Evolutionary conservation across 2,113 vertebrate genomes (phyloP).

Genomic region (Smithornis capensis): DNA sequence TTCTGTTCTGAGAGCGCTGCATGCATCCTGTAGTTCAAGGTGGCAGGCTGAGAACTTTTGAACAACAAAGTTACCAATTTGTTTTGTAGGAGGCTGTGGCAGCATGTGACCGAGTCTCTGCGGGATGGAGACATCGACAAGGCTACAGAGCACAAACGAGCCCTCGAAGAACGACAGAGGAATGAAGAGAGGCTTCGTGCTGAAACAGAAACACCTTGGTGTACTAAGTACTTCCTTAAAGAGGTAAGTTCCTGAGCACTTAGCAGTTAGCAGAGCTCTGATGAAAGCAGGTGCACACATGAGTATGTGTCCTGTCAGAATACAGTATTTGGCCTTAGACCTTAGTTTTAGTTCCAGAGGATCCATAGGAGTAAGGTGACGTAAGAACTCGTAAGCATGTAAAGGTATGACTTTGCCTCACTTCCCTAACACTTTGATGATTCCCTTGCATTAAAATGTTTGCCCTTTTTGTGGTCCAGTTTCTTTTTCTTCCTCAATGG

Average conservation of each 20-base stretch:
- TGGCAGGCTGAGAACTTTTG: neutral
- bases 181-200: conserved; percentile 87
- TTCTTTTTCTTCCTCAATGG: neutral
- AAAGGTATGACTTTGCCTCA: neutral
- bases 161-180: conserved; percentile 91
- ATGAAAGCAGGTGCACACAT: neutral
- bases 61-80: neutral
- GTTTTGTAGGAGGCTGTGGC: conserved; percentile 86
- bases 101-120: conserved; percentile 88
- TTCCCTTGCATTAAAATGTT: neutral
- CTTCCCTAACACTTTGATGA: neutral
- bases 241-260: conserved; percentile 76
- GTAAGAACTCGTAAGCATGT: neutral
- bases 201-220: conserved; percentile 88
- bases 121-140: conserved; percentile 91
- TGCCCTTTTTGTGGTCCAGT: neutral
- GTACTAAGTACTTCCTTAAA: conserved; percentile 89
- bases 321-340: neutral
- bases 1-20: neutral
- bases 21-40: neutral
- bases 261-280: neutral
- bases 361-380: neutral
- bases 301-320: neutral
- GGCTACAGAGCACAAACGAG: conserved; percentile 92
- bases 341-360: neutral